Percentiles rank a stretch among this genome's conserved stretches.
These are phyloP conservation scores for Drosophila meridionalis DNA, from an alignment of 2,888 invertebrate species.

Conservation along the genomic window DNA sequence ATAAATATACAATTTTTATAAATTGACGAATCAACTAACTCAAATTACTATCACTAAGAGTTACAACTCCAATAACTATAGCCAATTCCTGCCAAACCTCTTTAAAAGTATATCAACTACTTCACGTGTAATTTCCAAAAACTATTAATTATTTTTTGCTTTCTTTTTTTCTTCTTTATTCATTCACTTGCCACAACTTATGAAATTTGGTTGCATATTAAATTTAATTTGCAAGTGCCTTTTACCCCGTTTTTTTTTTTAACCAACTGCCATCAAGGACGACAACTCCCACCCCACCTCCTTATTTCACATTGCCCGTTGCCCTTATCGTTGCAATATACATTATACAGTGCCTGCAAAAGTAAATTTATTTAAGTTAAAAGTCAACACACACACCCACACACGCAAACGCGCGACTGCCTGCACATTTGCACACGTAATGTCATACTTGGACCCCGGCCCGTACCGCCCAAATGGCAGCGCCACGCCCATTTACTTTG, in stretches of 20 bases:
- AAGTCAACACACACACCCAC: conserved; percentile 63
- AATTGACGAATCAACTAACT: neutral
- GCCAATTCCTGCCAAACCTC: neutral
- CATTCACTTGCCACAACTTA: conserved; percentile 1
- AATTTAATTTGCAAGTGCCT: conserved; percentile 45
- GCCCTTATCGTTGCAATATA: conserved; percentile 23
- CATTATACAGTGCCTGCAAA: conserved; percentile 44
- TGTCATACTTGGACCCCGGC: conserved; percentile 51
- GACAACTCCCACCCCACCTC: conserved; percentile 4
- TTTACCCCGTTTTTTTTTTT: conserved; percentile 38
- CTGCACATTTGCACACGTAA: conserved; percentile 60
- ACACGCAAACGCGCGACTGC: conserved; percentile 3
- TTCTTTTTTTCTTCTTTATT: neutral
- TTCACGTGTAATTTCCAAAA: neutral
- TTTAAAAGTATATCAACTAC: neutral
- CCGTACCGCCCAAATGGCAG: conserved; percentile 6
- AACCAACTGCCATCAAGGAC: conserved; percentile 21
- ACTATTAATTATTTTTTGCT: neutral
- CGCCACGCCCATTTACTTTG: conserved; percentile 62
- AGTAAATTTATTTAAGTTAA: conserved; percentile 72
- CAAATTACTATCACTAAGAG: neutral
- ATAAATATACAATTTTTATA: too few species aligned
- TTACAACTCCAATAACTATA: neutral
- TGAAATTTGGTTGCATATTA: conserved; percentile 47
- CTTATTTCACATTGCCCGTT: conserved; percentile 5